Evolutionary conservation across 2,797 vertebrate genomes (phyloP), one percentile per base, ranked within the genome.

Genomic region (Gymnocypris eckloni): DNA sequence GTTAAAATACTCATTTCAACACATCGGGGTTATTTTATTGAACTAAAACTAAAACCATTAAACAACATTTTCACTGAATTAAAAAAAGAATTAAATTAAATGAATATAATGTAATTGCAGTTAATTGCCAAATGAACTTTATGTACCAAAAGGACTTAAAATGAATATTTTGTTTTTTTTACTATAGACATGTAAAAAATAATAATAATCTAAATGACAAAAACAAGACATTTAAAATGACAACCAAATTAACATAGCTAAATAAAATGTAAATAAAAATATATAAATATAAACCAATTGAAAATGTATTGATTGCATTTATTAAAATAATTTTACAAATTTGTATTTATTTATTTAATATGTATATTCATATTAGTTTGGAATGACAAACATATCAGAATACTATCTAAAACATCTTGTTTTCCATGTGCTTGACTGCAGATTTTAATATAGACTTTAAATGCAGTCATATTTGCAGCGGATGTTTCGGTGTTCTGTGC

Each of bases 401-500:
- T 33, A 37, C 10, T 59, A 50, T 22, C 6, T 25, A 43, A 37
- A 52, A 41, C 25, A 43, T 18, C n/a, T 6, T 9, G 15, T 72
- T 67, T 28, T 43, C 22, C 13, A 71, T 22, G 50, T 43, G 66
- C 13, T 59, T 82, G 37, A n/a, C 15, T 59, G 37, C n/a, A 81
- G 11, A 39, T 52, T 81, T 72, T 4, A 28, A 54, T 37, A 54
- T 64, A 64, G 39, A 25, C n/a, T 80, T 79, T 16, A 56, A 71
- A 48, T 28, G 37, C 10, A 15, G 33, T 56, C 20, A 43, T 61
- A 25, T 72, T 76, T 83, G 16, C 56, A 66, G 6, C 25, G 72
- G 59, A 84, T 84, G 59, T 37, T 52, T 50, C 18, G 22, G 59
- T 76, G 82, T 76, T 67, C 25, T 76, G 43, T 16, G 28, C 28